These are phyloP conservation scores for Pseudoatta argentina DNA, from an alignment of 1,140 invertebrate genomes.

Conservation along the genomic window DNA sequence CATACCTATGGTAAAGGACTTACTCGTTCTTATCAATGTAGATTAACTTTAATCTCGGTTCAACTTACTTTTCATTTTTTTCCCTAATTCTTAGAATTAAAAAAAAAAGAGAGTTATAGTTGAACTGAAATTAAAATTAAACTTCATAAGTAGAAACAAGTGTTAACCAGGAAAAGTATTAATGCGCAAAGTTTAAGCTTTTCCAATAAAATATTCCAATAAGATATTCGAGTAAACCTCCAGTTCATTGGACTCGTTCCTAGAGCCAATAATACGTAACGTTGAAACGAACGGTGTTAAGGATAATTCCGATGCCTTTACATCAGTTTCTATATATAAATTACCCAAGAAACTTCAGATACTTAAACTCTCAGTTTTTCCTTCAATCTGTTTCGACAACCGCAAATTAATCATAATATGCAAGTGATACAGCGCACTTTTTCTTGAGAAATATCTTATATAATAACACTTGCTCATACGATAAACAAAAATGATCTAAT, in stretches of 20 bases:
- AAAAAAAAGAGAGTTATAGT: no score
- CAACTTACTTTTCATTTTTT: no score
- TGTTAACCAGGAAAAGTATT: background rate
- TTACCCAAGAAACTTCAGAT: background rate
- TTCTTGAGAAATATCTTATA: slow-evolving; percentile 1
- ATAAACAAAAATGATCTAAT: slow-evolving; percentile 18
- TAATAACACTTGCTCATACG: background rate
- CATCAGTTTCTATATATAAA: background rate
- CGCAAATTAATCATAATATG: slow-evolving; percentile 26
- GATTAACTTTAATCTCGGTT: no score
- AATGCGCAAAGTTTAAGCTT: background rate
- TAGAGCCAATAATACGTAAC: slow-evolving; percentile 23
- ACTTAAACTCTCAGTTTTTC: background rate
- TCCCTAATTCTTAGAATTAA: no score
- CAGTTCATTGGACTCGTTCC: background rate
- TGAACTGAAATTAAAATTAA: no score
- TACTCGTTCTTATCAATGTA: no score
- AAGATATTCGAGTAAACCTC: background rate
- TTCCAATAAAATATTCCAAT: slow-evolving; percentile 16
- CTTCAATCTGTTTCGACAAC: background rate
- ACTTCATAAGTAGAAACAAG: no score
- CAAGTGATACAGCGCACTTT: background rate
- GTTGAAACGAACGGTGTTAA: background rate
- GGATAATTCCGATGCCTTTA: background rate
- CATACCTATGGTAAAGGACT: background rate